Conservation (phyloP, 2,113 vertebrate species). For the Hyla sarda region DNA sequence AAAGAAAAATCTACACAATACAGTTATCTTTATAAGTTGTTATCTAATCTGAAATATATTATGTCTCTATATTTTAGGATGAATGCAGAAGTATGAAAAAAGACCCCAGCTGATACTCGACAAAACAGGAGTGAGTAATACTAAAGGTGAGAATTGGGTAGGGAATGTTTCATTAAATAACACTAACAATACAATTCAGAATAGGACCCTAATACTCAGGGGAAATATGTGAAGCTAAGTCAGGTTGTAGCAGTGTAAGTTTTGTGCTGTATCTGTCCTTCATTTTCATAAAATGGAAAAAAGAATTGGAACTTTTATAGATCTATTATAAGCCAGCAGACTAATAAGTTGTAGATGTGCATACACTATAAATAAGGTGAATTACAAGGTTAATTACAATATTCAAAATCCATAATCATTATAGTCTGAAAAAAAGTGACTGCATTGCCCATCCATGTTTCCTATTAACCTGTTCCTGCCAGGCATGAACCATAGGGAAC, state of each 20-base stretch:
- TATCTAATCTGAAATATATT: not conserved
- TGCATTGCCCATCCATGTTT: too few species aligned
- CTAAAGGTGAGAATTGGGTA: not conserved
- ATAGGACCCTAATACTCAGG: not conserved
- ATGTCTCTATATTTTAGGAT: not conserved
- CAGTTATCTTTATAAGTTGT: not conserved
- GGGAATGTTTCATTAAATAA: not conserved
- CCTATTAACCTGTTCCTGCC: too few species aligned
- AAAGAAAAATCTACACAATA: too few species aligned
- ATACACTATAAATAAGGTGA: too few species aligned
- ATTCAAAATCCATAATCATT: too few species aligned
- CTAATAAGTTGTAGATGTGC: too few species aligned
- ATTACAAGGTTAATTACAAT: too few species aligned
- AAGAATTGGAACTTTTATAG: too few species aligned
- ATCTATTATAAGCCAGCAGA: too few species aligned
- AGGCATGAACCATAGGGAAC: too few species aligned
- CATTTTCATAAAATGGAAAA: not conserved
- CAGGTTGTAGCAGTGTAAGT: not conserved
- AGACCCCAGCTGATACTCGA: not conserved
- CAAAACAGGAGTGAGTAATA: not conserved
- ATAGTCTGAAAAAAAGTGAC: too few species aligned
- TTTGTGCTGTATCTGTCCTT: not conserved
- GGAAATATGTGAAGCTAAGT: not conserved
- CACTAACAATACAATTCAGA: not conserved
- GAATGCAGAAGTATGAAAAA: conserved; percentile 5